Percentiles rank a stretch among this genome's conserved stretches.
phyloP scores from a whole-genome alignment of 2,888 invertebrate genomes.

The Blastobasis lacticolella region DNA sequence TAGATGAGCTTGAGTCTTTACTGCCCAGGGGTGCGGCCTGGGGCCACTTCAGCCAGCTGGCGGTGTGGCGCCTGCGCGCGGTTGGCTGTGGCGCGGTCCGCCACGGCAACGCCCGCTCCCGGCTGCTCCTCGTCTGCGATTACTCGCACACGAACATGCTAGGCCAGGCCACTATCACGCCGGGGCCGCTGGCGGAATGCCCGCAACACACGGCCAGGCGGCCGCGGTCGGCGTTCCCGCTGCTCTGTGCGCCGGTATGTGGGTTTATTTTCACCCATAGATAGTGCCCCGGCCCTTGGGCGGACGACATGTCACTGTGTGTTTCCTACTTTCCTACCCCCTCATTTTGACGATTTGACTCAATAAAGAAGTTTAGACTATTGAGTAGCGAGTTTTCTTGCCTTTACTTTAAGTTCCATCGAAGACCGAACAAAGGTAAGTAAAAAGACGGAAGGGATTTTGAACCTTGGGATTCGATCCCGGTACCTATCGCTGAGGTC shows the following conservation, averaged over 20 bases:
- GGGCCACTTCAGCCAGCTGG: conserved; percentile 65
- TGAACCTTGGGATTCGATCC: no score
- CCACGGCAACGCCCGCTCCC: conserved; percentile 35
- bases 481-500: no score
- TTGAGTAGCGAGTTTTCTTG: no score
- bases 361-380: no score
- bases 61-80: conserved; percentile 54
- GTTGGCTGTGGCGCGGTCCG: conserved; percentile 58
- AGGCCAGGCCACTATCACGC: conserved; percentile 46
- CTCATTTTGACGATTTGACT: neutral
- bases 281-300: no score
- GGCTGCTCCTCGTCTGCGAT: conserved; percentile 56
- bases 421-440: no score
- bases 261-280: no score
- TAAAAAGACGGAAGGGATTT: no score
- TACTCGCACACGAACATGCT: conserved; percentile 69
- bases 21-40: conserved; percentile 43
- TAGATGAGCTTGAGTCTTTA: neutral
- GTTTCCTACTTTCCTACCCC: neutral
- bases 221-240: conserved; percentile 32
- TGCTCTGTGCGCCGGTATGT: conserved; percentile 50
- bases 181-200: conserved; percentile 38
- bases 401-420: no score
- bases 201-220: conserved; percentile 38
- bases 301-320: no score